phyloP scores from a whole-genome alignment of 2,888 invertebrate species.

The Lycophotia porphyrea region DNA sequence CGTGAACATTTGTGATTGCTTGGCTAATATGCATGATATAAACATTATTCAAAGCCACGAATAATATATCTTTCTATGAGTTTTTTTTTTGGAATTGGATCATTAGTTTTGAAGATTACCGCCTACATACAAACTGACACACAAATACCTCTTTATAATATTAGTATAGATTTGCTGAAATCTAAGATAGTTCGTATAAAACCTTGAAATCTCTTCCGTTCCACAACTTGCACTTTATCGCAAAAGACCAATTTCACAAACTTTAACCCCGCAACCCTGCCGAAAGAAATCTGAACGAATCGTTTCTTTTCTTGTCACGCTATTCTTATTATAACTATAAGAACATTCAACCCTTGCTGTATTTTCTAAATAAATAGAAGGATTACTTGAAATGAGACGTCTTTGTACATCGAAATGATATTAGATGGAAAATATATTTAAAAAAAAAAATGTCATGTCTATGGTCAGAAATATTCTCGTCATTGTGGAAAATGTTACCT shows the following conservation, averaged over 20 bases:
- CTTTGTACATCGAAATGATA: background rate
- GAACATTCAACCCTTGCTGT: constrained; percentile 18
- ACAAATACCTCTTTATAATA: too few relatives aligned
- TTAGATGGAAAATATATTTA: background rate
- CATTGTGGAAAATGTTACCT: background rate
- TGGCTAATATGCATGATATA: too few relatives aligned
- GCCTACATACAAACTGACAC: too few relatives aligned
- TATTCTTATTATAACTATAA: constrained; percentile 6
- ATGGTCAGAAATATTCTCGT: background rate
- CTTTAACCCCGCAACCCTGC: constrained; percentile 31
- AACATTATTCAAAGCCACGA: too few relatives aligned
- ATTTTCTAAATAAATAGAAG: constrained; percentile 32
- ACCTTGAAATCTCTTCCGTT: constrained; percentile 38
- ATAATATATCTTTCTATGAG: too few relatives aligned
- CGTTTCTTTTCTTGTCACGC: constrained; percentile 19
- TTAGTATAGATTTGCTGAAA: background rate
- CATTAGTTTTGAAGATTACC: too few relatives aligned
- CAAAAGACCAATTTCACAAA: constrained; percentile 13
- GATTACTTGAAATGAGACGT: constrained; percentile 12
- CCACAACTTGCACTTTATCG: constrained; percentile 37
- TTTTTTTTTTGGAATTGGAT: too few relatives aligned
- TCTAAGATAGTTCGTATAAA: constrained; percentile 2
- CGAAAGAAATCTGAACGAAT: constrained; percentile 18
- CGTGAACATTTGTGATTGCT: too few relatives aligned
- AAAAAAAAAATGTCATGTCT: background rate